Evolutionary conservation across 1,140 invertebrate genomes (phyloP).

Genomic region (Drosophila sp.): DNA sequence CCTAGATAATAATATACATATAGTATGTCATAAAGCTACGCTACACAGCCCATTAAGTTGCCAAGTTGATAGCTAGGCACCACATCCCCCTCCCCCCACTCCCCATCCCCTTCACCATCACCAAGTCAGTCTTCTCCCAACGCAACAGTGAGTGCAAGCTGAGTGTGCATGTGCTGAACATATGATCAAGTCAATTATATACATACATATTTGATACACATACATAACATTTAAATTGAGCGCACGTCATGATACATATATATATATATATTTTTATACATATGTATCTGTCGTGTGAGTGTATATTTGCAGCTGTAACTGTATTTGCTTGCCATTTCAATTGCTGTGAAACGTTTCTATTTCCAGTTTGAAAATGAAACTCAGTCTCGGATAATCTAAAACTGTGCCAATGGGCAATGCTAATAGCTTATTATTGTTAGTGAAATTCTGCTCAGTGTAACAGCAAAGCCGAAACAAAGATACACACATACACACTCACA

Average conservation of each 20-base stretch:
- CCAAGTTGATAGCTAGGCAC: constrained; percentile 61
- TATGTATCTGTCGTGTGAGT: constrained; percentile 14
- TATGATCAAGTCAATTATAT: constrained; percentile 80
- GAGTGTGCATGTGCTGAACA: constrained; percentile 68
- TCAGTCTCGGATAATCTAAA: constrained; percentile 54
- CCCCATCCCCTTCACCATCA: not conserved
- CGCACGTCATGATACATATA: constrained; percentile 65
- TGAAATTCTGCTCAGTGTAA: constrained; percentile 48
- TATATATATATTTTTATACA: constrained; percentile 19
- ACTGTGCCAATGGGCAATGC: constrained; percentile 66
- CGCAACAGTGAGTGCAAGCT: constrained; percentile 13
- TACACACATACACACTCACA: constrained; percentile 16
- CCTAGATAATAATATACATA: constrained; percentile 30
- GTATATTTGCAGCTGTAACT: constrained; percentile 2
- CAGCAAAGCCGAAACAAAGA: constrained; percentile 25
- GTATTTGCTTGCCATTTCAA: constrained; percentile 36
- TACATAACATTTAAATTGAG: constrained; percentile 66
- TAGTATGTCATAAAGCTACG: constrained; percentile 53
- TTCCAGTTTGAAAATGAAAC: constrained; percentile 31
- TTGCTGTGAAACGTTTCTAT: constrained; percentile 54
- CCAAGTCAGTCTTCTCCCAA: not conserved
- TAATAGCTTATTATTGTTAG: constrained; percentile 60
- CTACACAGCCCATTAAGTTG: constrained; percentile 66
- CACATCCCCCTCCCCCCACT: too few relatives aligned
- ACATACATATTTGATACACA: constrained; percentile 36